phyloP scores from a whole-genome alignment of 2,113 vertebrate genomes.

The Polypterus senegalus region DNA sequence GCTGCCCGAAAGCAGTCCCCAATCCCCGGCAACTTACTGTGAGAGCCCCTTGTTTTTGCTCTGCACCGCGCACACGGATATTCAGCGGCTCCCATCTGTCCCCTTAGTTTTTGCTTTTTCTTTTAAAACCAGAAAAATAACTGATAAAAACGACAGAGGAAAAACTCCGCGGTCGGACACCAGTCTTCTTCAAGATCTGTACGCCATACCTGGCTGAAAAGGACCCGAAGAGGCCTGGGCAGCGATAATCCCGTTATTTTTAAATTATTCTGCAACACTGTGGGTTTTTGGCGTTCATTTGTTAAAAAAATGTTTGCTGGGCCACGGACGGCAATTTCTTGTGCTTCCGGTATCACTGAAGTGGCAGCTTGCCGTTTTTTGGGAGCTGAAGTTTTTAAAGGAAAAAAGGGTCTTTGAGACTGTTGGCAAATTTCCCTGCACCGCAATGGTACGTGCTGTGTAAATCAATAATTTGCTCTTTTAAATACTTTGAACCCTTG shows the following conservation, averaged over 20 bases:
- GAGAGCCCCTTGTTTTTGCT: too few relatives aligned
- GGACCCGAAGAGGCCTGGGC: conserved; percentile 17
- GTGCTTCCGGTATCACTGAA: conserved; percentile 54
- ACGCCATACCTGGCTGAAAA: conserved; percentile 11
- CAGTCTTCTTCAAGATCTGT: conserved; percentile 16
- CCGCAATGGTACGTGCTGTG: conserved; percentile 66
- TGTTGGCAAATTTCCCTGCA: conserved; percentile 52
- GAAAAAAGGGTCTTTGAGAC: conserved; percentile 63
- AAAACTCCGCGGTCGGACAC: conserved; percentile 21
- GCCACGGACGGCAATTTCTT: conserved; percentile 37
- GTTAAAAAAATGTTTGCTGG: conserved; percentile 31
- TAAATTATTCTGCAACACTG: background rate
- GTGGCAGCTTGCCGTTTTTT: conserved; percentile 38
- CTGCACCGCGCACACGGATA: too few relatives aligned
- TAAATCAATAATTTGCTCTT: conserved; percentile 52
- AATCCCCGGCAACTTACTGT: too few relatives aligned
- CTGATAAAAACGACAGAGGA: background rate
- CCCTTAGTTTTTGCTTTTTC: too few relatives aligned
- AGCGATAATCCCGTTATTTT: conserved; percentile 25
- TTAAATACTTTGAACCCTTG: conserved; percentile 24
- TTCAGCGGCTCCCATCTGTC: too few relatives aligned
- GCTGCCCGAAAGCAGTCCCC: too few relatives aligned
- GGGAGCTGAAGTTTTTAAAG: conserved; percentile 45
- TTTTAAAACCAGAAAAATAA: too few relatives aligned
- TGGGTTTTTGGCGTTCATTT: conserved; percentile 15